Conservation (phyloP, 2,797 vertebrate genomes). For the Acanthurus leucopareius region DNA sequence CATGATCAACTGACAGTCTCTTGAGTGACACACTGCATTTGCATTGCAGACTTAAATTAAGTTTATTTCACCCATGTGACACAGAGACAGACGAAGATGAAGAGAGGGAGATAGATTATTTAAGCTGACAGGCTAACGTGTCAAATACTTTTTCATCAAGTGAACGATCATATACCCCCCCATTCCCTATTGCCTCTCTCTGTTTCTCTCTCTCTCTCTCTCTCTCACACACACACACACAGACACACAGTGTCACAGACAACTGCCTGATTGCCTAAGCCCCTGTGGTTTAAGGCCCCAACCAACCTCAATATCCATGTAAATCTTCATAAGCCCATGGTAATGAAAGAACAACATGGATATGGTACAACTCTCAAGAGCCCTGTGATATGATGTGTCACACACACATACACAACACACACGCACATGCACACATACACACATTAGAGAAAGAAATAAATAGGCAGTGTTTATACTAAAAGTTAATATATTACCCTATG, state of each 20-base stretch:
- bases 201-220: no score
- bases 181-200: not conserved
- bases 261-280: slow-evolving; percentile 53
- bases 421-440: slow-evolving; percentile 23
- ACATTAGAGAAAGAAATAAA: slow-evolving; percentile 35
- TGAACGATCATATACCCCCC: slow-evolving; percentile 43
- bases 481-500: slow-evolving; percentile 37
- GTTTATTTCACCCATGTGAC: slow-evolving; percentile 56
- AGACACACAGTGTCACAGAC: slow-evolving; percentile 16
- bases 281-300: slow-evolving; percentile 56
- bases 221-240: slow-evolving; percentile 3
- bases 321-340: slow-evolving; percentile 68
- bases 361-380: slow-evolving; percentile 55
- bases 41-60: no score
- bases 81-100: slow-evolving; percentile 44
- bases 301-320: slow-evolving; percentile 67
- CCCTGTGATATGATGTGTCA: slow-evolving; percentile 48
- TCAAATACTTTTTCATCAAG: slow-evolving; percentile 65
- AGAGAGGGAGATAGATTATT: slow-evolving; percentile 46
- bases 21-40: no score
- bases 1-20: slow-evolving; percentile 31
- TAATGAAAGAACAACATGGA: slow-evolving; percentile 79
- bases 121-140: slow-evolving; percentile 61
- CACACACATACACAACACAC: slow-evolving; percentile 18
- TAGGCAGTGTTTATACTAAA: slow-evolving; percentile 36